Evolutionary conservation across 2,888 invertebrate species (phyloP).

Genomic region (Pterostichus niger): DNA sequence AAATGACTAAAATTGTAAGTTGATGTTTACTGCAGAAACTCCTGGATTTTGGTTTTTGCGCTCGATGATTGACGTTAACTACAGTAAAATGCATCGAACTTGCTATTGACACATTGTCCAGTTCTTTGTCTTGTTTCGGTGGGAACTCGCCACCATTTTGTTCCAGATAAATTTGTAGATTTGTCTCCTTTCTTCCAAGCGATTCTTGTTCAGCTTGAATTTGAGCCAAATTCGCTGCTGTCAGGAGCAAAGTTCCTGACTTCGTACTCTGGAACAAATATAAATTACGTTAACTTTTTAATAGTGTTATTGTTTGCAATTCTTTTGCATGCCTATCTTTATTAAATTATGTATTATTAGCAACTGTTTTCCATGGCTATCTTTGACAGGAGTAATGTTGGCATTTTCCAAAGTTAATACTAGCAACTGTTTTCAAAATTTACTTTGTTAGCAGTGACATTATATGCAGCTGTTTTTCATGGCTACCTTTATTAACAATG

Average conservation of each 20-base stretch:
- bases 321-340: background rate
- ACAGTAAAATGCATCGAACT: constrained; percentile 94
- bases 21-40: constrained; percentile 89
- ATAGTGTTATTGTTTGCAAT: background rate
- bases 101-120: constrained; percentile 86
- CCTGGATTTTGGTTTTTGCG: constrained; percentile 78
- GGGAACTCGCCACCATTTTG: constrained; percentile 71
- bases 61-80: constrained; percentile 84
- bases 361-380: too few species aligned
- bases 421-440: too few species aligned
- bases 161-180: constrained; percentile 75
- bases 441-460: too few species aligned
- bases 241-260: constrained; percentile 88
- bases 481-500: too few species aligned
- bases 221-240: constrained; percentile 85
- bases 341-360: background rate
- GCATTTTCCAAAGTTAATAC: too few species aligned
- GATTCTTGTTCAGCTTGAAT: constrained; percentile 72
- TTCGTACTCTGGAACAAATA: constrained; percentile 85
- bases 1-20: constrained; percentile 89
- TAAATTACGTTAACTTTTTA: background rate
- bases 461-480: too few species aligned
- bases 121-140: constrained; percentile 67
- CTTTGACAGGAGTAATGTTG: too few species aligned
- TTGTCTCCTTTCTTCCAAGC: constrained; percentile 70